Percentiles rank a stretch among this genome's conserved stretches.
Evolutionary conservation across 2,113 vertebrate genomes (phyloP).

Genomic region (Lycaon pictus): DNA sequence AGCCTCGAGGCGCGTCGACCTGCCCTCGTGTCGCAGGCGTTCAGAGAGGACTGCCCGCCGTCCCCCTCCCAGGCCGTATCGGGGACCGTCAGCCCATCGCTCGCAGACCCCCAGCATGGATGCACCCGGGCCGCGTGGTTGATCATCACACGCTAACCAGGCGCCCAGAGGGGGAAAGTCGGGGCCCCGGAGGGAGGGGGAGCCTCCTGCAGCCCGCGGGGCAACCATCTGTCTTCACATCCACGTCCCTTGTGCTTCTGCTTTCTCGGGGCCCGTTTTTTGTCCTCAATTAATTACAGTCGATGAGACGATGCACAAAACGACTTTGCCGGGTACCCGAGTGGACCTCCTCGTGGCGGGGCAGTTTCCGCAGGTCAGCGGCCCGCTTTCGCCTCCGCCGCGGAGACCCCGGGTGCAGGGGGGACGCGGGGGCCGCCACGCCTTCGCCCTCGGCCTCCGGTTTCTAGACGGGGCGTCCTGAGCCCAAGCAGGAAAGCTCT

Average conservation of each 20-base stretch:
- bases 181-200: no score
- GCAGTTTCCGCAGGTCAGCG: slow-evolving; percentile 34
- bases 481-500: no score
- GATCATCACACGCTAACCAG: slow-evolving; percentile 80
- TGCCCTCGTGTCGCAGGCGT: slow-evolving; percentile 44
- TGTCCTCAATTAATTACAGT: slow-evolving; percentile 82
- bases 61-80: slow-evolving; percentile 74
- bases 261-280: slow-evolving; percentile 62
- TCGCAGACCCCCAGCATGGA: slow-evolving; percentile 70
- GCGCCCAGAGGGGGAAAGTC: background rate
- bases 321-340: slow-evolving; percentile 37
- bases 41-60: slow-evolving; percentile 69
- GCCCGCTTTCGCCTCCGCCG: background rate
- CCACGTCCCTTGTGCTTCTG: slow-evolving; percentile 72
- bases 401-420: background rate
- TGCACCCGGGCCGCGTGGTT: slow-evolving; percentile 67
- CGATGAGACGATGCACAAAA: slow-evolving; percentile 76
- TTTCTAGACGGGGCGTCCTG: accelerated
- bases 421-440: no score
- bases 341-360: slow-evolving; percentile 32
- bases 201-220: slow-evolving; percentile 47
- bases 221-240: slow-evolving; percentile 71
- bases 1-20: slow-evolving; percentile 79
- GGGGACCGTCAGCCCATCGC: slow-evolving; percentile 77
- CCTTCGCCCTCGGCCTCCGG: accelerated